Evolutionary conservation across 2,888 invertebrate genomes (phyloP).

Genomic region (Mimumesa dahlbomi): DNA sequence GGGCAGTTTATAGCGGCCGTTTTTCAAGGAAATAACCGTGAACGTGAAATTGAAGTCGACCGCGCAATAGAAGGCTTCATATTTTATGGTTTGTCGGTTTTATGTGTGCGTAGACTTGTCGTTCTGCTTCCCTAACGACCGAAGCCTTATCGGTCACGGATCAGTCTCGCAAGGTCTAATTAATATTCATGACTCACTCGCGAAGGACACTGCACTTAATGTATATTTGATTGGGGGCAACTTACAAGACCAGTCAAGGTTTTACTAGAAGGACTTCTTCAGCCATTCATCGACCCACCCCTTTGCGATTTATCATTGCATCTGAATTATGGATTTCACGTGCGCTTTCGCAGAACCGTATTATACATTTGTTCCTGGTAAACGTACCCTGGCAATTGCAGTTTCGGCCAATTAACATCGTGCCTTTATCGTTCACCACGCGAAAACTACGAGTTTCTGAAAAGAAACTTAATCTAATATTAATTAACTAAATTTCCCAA

Average conservation of each 20-base stretch:
- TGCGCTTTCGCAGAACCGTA: constrained; percentile 13
- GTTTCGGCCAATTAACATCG: constrained; percentile 11
- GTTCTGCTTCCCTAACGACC: constrained; percentile 45
- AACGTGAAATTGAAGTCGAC: constrained; percentile 41
- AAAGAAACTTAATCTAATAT: no score
- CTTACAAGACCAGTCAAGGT: constrained; percentile 31
- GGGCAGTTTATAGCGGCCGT: constrained; percentile 17
- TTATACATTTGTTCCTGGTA: constrained; percentile 7
- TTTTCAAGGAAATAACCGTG: constrained; percentile 42
- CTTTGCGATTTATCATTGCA: constrained; percentile 35
- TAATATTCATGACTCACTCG: constrained; percentile 68
- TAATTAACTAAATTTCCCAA: no score
- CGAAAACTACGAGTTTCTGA: no score
- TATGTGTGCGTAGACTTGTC: constrained; percentile 31
- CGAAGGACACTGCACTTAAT: constrained; percentile 61
- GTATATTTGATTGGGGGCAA: constrained; percentile 59
- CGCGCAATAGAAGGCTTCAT: constrained; percentile 24
- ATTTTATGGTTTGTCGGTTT: constrained; percentile 44
- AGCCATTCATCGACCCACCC: constrained; percentile 21
- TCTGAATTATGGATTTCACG: constrained; percentile 39
- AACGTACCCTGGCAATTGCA: background rate
- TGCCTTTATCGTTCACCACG: constrained; percentile 1
- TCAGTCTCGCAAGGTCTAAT: constrained; percentile 55
- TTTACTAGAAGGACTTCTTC: constrained; percentile 29
- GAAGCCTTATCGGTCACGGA: constrained; percentile 49